phyloP scores from a whole-genome alignment of 2,888 invertebrate genomes.

The Caenorhabditis sp. region DNA sequence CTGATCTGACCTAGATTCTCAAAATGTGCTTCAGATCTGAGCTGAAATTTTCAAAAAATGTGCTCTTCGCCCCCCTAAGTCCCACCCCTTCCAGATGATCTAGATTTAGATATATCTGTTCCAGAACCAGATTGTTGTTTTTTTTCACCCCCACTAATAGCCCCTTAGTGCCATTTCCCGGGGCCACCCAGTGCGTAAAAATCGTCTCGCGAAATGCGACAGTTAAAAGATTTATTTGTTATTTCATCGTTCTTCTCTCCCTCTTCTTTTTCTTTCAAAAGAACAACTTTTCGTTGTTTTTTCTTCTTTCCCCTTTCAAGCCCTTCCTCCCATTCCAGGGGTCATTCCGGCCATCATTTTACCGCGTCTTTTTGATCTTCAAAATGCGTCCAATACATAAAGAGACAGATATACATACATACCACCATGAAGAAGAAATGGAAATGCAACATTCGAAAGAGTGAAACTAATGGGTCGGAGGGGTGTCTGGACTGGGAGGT shows the following conservation, averaged over 20 bases:
- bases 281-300: conserved; percentile 2
- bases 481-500: conserved; percentile 17
- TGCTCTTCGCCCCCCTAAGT: too few species aligned
- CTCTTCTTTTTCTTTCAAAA: not conserved
- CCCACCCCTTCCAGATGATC: not conserved
- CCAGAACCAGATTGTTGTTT: conserved; percentile 6
- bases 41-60: too few species aligned
- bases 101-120: not conserved
- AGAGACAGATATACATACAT: conserved; percentile 12
- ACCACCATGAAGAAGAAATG: conserved; percentile 43
- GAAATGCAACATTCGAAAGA: conserved; percentile 43
- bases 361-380: conserved; percentile 28
- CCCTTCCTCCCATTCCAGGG: conserved; percentile 11
- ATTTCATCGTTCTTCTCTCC: conserved; percentile 28
- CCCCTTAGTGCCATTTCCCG: conserved; percentile 21
- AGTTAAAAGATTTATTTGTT: conserved; percentile 64
- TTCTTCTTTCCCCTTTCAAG: not conserved
- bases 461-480: conserved; percentile 45
- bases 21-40: too few species aligned
- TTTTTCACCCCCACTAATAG: conserved; percentile 7
- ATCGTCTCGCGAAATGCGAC: conserved; percentile 46
- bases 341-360: conserved; percentile 43
- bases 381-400: too few species aligned
- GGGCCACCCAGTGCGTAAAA: conserved; percentile 50
- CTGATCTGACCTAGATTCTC: too few species aligned